Evolutionary conservation across 2,888 invertebrate genomes (phyloP).

Genomic region (Agrochola lychnidis): DNA sequence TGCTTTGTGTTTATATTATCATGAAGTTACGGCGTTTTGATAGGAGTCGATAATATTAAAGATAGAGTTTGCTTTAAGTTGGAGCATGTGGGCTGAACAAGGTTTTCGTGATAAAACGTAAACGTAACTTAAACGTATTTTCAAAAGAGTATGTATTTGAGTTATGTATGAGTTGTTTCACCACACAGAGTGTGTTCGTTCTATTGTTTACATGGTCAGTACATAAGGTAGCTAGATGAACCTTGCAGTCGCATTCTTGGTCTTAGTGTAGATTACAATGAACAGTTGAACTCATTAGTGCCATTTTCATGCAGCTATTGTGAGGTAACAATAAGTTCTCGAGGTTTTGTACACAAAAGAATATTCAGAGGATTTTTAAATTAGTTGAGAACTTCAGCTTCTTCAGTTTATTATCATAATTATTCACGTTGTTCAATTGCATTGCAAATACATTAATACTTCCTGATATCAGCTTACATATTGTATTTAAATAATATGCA

Average conservation of each 20-base stretch:
- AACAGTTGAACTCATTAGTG: constrained; percentile 62
- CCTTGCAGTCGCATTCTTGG: constrained; percentile 64
- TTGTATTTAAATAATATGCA: background rate
- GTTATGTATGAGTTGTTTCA: constrained; percentile 58
- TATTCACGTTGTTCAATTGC: background rate
- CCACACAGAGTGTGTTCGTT: constrained; percentile 55
- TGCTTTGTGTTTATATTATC: constrained; percentile 80
- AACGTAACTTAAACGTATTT: constrained; percentile 50
- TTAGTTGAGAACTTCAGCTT: constrained; percentile 2
- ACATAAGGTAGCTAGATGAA: constrained; percentile 55
- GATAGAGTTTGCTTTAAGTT: constrained; percentile 49
- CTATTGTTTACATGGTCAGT: constrained; percentile 63
- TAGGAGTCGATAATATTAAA: constrained; percentile 70
- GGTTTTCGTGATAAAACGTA: constrained; percentile 53
- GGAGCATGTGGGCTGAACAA: constrained; percentile 61
- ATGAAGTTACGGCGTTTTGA: constrained; percentile 78
- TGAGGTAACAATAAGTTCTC: constrained; percentile 37
- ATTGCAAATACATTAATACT: constrained; percentile 1
- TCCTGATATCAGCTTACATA: constrained; percentile 10
- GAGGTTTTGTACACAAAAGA: constrained; percentile 41
- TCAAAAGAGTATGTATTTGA: constrained; percentile 48
- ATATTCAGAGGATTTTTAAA: constrained; percentile 34
- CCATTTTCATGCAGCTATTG: constrained; percentile 58
- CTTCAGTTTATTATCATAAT: background rate
- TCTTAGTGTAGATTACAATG: constrained; percentile 57